These are phyloP conservation scores for Podarcis muralis DNA, from an alignment of 2,113 vertebrate genomes.

Conservation along the genomic window DNA sequence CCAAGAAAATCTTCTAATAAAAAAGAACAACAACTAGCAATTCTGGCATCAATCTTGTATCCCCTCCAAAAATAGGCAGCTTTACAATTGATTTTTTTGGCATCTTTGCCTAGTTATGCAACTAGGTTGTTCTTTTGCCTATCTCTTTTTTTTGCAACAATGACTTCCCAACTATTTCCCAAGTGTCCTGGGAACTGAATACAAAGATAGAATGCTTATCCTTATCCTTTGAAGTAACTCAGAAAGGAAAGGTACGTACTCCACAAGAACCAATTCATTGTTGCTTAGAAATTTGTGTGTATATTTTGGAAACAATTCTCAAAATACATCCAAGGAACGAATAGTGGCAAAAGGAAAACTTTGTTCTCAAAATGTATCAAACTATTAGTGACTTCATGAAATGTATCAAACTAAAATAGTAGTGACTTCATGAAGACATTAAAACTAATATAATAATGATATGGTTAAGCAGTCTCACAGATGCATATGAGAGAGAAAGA, in stretches of 20 bases:
- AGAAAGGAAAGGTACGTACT: not conserved
- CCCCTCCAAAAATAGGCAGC: not conserved
- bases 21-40: not conserved
- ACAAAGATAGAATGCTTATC: not conserved
- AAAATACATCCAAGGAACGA: not conserved
- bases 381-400: not conserved
- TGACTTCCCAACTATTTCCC: not conserved
- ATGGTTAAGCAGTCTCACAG: not conserved
- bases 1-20: too few relatives aligned
- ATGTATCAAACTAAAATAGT: not conserved
- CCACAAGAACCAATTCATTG: not conserved
- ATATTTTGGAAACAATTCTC: constrained; percentile 7
- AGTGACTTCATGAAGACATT: not conserved
- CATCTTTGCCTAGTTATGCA: not conserved
- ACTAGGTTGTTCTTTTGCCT: not conserved
- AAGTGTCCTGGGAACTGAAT: not conserved
- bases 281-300: not conserved
- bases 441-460: not conserved
- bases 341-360: not conserved
- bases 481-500: too few relatives aligned
- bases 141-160: not conserved
- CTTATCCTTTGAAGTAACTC: not conserved
- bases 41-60: not conserved
- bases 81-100: not conserved
- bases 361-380: not conserved